Conservation (phyloP, 1,140 invertebrate species). For the Aricia agestis region DNA sequence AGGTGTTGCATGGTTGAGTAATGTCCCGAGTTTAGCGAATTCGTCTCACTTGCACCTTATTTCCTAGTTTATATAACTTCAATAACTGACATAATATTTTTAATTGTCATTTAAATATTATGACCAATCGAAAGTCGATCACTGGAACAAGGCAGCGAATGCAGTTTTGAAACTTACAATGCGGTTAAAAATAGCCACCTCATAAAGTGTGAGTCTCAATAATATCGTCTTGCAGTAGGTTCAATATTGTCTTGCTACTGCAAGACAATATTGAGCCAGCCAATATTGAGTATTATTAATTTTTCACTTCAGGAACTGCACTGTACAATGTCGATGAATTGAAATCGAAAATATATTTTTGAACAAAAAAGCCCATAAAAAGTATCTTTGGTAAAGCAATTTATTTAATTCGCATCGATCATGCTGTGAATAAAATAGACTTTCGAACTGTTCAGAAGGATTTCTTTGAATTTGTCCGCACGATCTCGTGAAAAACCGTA, state of each 20-base stretch:
- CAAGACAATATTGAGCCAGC: too few species aligned
- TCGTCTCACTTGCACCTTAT: not conserved
- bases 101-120: not conserved
- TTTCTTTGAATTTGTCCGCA: not conserved
- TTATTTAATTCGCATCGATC: too few species aligned
- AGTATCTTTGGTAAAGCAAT: too few species aligned
- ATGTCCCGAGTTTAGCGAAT: not conserved
- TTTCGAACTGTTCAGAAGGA: too few species aligned
- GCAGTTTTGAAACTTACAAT: not conserved
- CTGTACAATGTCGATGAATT: too few species aligned
- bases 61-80: conserved; percentile 3
- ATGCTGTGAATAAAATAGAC: too few species aligned
- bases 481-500: not conserved
- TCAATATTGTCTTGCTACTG: too few species aligned
- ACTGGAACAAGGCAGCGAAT: not conserved
- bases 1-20: not conserved
- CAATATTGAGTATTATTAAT: too few species aligned
- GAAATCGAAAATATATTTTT: too few species aligned
- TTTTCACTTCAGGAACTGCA: too few species aligned
- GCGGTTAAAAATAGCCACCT: not conserved
- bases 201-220: not conserved
- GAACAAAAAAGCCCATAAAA: too few species aligned
- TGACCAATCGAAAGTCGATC: not conserved
- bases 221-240: not conserved
- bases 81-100: not conserved